These are phyloP conservation scores for Amphipoea lucens DNA, from an alignment of 2,888 invertebrate genomes.

Conservation along the genomic window DNA sequence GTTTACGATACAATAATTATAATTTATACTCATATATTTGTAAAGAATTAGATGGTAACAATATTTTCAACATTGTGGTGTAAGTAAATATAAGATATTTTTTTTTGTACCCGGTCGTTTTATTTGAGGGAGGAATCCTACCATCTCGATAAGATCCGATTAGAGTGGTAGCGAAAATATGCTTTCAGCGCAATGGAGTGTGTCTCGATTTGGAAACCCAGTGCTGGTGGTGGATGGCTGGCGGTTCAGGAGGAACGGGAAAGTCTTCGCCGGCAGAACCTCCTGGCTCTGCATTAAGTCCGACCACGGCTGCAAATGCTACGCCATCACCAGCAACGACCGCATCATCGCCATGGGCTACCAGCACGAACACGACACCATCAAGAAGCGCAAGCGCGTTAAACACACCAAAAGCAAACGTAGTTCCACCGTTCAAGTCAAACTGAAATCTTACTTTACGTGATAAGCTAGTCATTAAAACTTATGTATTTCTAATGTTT, in stretches of 20 bases:
- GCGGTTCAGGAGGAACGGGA: slow-evolving; percentile 77
- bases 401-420: slow-evolving; percentile 23
- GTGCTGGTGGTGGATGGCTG: slow-evolving; percentile 80
- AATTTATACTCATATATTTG: slow-evolving; percentile 44
- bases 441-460: slow-evolving; percentile 17
- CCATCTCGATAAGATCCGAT: slow-evolving; percentile 18
- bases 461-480: slow-evolving; percentile 25
- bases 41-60: slow-evolving; percentile 26
- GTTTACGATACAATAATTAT: slow-evolving; percentile 28
- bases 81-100: slow-evolving; percentile 66
- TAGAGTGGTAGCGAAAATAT: slow-evolving; percentile 69
- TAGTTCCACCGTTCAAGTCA: slow-evolving; percentile 21
- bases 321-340: slow-evolving; percentile 75
- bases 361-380: slow-evolving; percentile 72
- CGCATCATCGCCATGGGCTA: slow-evolving; percentile 74
- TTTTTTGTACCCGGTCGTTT: slow-evolving; percentile 66
- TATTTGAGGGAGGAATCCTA: slow-evolving; percentile 44
- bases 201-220: slow-evolving; percentile 82
- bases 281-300: slow-evolving; percentile 86
- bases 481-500: slow-evolving; percentile 14
- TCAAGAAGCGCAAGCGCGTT: slow-evolving; percentile 63
- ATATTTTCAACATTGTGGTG: slow-evolving; percentile 46
- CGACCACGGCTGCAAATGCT: slow-evolving; percentile 81
- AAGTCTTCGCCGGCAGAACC: slow-evolving; percentile 56
- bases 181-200: slow-evolving; percentile 82